Percentiles rank a stretch among this genome's conserved stretches.
phyloP scores from a whole-genome alignment of 2,888 invertebrate species.

The Orchesellides sinensis region DNA sequence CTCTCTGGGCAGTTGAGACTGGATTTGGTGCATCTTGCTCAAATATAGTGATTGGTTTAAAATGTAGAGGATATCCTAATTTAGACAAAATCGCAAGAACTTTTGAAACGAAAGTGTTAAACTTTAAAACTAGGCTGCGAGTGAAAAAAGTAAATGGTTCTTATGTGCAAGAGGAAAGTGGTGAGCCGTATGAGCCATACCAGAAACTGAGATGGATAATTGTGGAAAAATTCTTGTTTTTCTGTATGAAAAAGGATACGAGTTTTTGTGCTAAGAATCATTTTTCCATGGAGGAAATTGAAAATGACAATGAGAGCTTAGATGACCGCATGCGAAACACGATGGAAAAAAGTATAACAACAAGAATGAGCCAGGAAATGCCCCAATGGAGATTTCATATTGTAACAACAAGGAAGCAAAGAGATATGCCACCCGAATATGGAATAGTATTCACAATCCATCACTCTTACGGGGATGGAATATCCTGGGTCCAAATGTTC shows the following conservation, averaged over 20 bases:
- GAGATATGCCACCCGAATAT: conserved; percentile 43
- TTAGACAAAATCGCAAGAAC: conserved; percentile 63
- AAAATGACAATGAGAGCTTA: conserved; percentile 46
- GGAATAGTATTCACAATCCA: conserved; percentile 69
- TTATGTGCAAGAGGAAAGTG: conserved; percentile 52
- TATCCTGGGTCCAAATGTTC: conserved; percentile 72
- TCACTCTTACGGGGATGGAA: conserved; percentile 70
- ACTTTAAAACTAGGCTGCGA: conserved; percentile 46
- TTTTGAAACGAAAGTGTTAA: conserved; percentile 70
- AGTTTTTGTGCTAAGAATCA: conserved; percentile 68
- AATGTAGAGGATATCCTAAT: conserved; percentile 59
- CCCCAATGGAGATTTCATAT: conserved; percentile 71
- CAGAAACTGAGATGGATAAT: conserved; percentile 69
- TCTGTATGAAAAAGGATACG: conserved; percentile 67
- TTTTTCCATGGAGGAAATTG: conserved; percentile 55
- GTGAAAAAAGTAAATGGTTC: conserved; percentile 32
- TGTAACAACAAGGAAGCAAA: conserved; percentile 45
- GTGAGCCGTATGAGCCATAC: conserved; percentile 66
- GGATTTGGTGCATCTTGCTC: conserved; percentile 64
- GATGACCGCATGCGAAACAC: conserved; percentile 61
- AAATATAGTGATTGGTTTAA: conserved; percentile 69
- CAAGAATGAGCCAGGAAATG: conserved; percentile 54
- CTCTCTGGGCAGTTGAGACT: conserved; percentile 69
- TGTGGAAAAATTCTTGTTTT: conserved; percentile 65
- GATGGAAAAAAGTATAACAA: conserved; percentile 68